phyloP scores from a whole-genome alignment of 2,888 invertebrate genomes.

The Morpho helenor region DNA sequence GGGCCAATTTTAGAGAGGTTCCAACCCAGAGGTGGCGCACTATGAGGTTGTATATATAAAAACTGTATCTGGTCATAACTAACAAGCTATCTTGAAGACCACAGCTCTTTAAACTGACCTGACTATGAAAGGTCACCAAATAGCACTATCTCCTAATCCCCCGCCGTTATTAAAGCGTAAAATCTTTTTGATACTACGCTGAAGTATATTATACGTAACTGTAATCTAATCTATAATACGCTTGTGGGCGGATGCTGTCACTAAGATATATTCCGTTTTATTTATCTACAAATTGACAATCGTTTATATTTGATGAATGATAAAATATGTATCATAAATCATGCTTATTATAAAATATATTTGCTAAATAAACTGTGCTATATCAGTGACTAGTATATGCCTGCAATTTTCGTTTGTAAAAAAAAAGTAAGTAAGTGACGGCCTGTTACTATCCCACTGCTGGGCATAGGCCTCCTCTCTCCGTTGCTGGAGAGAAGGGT shows the following conservation, averaged over 20 bases:
- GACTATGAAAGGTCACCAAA: no score
- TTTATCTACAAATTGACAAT: constrained; percentile 28
- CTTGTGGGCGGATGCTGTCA: constrained; percentile 28
- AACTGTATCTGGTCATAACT: no score
- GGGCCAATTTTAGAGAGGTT: no score
- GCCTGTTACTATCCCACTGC: no score
- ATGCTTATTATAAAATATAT: constrained; percentile 11
- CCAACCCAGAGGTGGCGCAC: no score
- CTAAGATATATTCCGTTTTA: constrained; percentile 25
- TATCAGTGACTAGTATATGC: constrained; percentile 1
- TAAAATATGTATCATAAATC: constrained; percentile 15
- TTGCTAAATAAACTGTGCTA: constrained; percentile 3
- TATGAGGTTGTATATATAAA: no score
- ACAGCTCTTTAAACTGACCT: no score
- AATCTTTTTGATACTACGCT: neutral
- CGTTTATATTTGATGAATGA: constrained; percentile 27
- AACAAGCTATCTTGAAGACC: no score
- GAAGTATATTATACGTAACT: constrained; percentile 7
- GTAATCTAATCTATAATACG: constrained; percentile 16
- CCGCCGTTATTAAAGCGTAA: neutral
- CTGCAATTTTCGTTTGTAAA: neutral
- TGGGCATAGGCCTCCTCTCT: no score
- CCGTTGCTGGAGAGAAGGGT: no score
- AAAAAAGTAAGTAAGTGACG: no score
- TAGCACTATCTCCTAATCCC: no score